Percentiles rank a stretch among this genome's conserved stretches.
phyloP scores from a whole-genome alignment of 2,113 vertebrate genomes.

The Corvus moneduloides region DNA sequence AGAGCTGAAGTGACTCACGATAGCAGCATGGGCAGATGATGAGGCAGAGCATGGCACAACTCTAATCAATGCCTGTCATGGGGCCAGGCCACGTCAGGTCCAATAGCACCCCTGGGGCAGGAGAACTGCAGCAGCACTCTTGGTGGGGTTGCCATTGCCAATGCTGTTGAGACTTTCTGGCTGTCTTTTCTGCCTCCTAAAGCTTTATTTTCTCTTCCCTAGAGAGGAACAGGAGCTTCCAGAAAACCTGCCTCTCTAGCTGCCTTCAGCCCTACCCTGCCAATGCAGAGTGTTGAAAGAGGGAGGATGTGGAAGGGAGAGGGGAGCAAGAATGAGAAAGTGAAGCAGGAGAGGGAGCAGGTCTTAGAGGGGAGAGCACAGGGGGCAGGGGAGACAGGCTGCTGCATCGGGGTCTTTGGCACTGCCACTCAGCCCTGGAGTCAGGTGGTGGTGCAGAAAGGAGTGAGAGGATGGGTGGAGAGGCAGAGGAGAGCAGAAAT shows the following conservation, averaged over 20 bases:
- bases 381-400: background rate
- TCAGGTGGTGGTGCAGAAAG: background rate
- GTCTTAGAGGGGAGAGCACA: background rate
- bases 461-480: background rate
- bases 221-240: background rate
- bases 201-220: background rate
- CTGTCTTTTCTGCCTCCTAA: background rate
- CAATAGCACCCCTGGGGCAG: background rate
- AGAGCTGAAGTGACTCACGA: background rate
- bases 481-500: background rate
- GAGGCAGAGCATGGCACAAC: background rate
- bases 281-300: background rate
- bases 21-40: background rate
- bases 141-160: background rate
- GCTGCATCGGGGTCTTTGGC: fast-evolving
- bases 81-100: background rate
- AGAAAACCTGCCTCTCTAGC: background rate
- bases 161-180: background rate
- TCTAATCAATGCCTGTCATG: background rate
- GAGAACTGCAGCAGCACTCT: background rate
- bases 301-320: background rate
- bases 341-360: background rate
- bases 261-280: background rate
- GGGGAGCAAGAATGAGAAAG: background rate
- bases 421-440: background rate